Percentiles rank a stretch among this genome's conserved stretches.
phyloP scores from a whole-genome alignment of 2,113 vertebrate genomes.

The Vimba vimba region DNA sequence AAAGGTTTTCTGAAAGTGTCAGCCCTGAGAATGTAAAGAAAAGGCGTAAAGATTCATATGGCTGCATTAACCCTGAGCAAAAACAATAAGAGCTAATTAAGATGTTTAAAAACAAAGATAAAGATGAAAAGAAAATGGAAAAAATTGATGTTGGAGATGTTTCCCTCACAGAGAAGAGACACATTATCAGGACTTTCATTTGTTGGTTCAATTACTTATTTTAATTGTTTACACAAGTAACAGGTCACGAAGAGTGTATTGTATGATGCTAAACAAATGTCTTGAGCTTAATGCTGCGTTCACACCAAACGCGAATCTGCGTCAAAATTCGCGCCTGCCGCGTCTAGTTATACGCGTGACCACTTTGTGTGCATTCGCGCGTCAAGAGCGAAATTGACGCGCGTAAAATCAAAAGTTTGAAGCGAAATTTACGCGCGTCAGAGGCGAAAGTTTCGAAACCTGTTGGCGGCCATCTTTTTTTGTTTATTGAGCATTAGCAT shows the following conservation, averaged over 20 bases:
- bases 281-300: too few species aligned
- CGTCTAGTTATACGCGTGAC: too few species aligned
- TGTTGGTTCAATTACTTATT: slow-evolving; percentile 12
- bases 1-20: slow-evolving; percentile 13
- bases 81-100: slow-evolving; percentile 32
- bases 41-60: slow-evolving; percentile 15
- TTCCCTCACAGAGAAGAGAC: slow-evolving; percentile 38
- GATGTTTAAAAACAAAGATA: slow-evolving; percentile 32
- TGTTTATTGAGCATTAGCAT: too few species aligned
- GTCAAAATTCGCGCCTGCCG: too few species aligned
- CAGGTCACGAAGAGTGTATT: background rate
- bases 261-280: background rate
- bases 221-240: slow-evolving; percentile 16
- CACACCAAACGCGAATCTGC: too few species aligned
- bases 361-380: too few species aligned
- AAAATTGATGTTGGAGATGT: slow-evolving; percentile 28
- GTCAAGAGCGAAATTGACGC: too few species aligned
- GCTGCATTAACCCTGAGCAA: slow-evolving; percentile 40
- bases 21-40: slow-evolving; percentile 10
- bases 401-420: too few species aligned
- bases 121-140: slow-evolving; percentile 36
- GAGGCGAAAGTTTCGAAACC: too few species aligned
- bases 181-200: slow-evolving; percentile 14
- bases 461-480: too few species aligned
- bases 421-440: too few species aligned